Percentiles rank a stretch among this genome's conserved stretches.
These are phyloP conservation scores for Eubasilissa splendida DNA, from an alignment of 2,888 invertebrate genomes.

Conservation along the genomic window DNA sequence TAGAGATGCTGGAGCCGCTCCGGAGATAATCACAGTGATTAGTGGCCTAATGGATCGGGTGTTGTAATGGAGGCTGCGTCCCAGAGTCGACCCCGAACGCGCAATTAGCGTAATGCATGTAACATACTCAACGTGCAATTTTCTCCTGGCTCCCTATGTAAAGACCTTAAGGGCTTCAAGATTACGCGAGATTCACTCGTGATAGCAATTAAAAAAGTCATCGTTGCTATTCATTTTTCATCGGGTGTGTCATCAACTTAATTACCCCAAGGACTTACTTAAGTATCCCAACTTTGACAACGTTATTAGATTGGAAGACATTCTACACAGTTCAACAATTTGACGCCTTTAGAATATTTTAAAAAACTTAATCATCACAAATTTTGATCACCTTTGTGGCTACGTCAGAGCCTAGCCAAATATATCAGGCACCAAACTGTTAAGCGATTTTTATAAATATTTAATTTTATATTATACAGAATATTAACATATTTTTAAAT, in stretches of 20 bases:
- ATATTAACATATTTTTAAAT: no score
- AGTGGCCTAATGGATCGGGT: slow-evolving; percentile 30
- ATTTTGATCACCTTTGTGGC: no score
- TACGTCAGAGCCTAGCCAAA: no score
- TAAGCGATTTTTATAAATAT: no score
- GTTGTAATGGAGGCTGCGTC: slow-evolving; percentile 17
- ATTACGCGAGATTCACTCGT: slow-evolving; percentile 15
- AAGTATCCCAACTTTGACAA: no score
- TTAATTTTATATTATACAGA: no score
- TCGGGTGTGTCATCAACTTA: neutral
- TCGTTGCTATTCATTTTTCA: slow-evolving; percentile 3
- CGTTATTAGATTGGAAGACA: no score
- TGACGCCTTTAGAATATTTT: no score
- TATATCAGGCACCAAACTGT: no score
- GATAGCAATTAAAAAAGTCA: slow-evolving; percentile 12
- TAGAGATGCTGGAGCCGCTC: slow-evolving; percentile 1
- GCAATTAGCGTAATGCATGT: slow-evolving; percentile 44
- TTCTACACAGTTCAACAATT: no score
- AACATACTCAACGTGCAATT: slow-evolving; percentile 26
- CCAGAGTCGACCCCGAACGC: slow-evolving; percentile 28
- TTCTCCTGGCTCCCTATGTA: neutral
- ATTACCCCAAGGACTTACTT: no score
- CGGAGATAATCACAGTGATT: slow-evolving; percentile 28
- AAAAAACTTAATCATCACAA: no score
- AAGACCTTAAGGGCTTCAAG: neutral